Evolutionary conservation across 2,797 vertebrate species (phyloP), one percentile per base, ranked within the genome.

Genomic region (Acrocephalus scirpaceus): DNA sequence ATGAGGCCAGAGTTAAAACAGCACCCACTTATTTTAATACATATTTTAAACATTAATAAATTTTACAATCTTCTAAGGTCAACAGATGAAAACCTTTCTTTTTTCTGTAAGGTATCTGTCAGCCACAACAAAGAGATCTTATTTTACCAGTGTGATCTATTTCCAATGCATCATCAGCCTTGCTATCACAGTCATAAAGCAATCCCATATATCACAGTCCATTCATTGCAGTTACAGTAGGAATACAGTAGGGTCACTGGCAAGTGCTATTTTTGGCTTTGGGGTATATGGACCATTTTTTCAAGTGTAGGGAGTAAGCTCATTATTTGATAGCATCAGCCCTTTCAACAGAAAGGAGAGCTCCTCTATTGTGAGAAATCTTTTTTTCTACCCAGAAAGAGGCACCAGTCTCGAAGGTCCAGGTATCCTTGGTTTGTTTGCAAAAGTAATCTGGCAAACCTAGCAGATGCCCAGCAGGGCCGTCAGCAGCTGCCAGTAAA

Each of bases 401-500:
- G n/a, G 12, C 16, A 42, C 4, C 26, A 65, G 40, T 72, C 38
- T 86, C 30, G 50, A 75, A 75, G 32, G 51, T 87, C 50, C 6
- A 32, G 42, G 22, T 78, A 34, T 67, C 45, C 23, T 34, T 66
- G 84, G 18, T 80, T 45, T 61, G 14, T 45, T 92, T 86, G 54
- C 40, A 40, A 22, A 92, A 78, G 25, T 44, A 11, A 45, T 23
- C 76, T 80, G 83, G 40, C 86, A 84, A 88, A 50, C 5, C 29
- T 51, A 42, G n/a, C 32, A 90, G 38, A 53, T 84, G 70, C 64
- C 70, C 58, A 86, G 56, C 64, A 90, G 56, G n/a, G 19, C 66
- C 71, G 66, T 29, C 56, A 50, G 56, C 79, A 90, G 73, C 79
- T 95, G 88, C 48, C 76, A 88, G 64, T 85, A 60, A 92, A 84